Base-by-base conservation (phyloP, 53 echinoderm and acorn worm species). In the Apostichopus leukothele region DNA sequence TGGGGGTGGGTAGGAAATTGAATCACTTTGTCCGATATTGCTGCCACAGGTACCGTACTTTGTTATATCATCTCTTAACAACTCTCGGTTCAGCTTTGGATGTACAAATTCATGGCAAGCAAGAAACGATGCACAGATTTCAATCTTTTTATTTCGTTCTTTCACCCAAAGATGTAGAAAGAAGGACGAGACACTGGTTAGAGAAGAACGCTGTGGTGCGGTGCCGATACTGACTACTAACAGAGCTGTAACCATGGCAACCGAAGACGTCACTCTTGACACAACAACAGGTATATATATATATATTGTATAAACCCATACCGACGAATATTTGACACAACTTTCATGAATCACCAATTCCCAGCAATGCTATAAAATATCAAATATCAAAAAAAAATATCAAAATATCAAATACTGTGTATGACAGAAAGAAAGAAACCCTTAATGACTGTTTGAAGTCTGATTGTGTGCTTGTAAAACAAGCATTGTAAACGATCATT, bases 151-250 rank as follows among this genome's bases (percentile, higher is more conserved):
- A 52, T 63, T 39, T 39, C 39, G 3, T 39, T 39, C 7, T 59
- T 22, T 81, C 81, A 81, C 81, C 81, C 81, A 54, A 11, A 81
- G 51, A 81, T 81, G 81, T 81, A 51, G 54, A 53, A 55, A 81
- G 54, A 22, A n/a, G 55, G 59, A 81, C 3, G 9, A 54, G 20
- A 54, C 6, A 59, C 81, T 81, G 81, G 21, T 55, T 54, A 0
- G 20, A 81, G 21, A 50, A 19, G 5, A 71, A 57, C 57, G 10
- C 8, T 0, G 57, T 1, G 10, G 57, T 57, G 57, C 10, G 57
- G 10, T 57, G 10, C 57, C 57, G 10, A 57, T 57, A 57, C 7
- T 57, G 57, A 39, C 39, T 39, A 39, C 39, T 3, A 3, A 39
- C 39, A 39, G 61, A 18, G 19, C 11, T 68, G 71, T 71, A 71